Conservation (phyloP, 2,797 vertebrate genomes). For the Liparis tanakae region DNA sequence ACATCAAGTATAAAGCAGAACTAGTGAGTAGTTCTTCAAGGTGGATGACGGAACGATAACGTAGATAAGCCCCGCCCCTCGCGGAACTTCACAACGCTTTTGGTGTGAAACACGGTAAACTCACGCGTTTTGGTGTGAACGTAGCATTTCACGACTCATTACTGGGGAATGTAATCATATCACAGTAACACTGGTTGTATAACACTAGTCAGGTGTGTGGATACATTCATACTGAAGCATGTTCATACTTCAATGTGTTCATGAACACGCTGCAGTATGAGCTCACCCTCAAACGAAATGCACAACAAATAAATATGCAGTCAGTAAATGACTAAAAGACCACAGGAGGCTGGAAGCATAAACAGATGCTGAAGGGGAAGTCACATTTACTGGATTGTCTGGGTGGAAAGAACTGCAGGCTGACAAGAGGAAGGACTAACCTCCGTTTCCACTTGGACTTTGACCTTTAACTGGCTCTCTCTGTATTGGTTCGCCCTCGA, state of each 20-base stretch:
- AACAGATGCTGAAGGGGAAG: constrained; percentile 18
- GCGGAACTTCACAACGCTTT: too few relatives aligned
- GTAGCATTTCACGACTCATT: neutral
- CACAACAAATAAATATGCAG: constrained; percentile 21
- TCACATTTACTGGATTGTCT: constrained; percentile 44
- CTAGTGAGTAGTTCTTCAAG: too few relatives aligned
- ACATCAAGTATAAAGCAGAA: too few relatives aligned
- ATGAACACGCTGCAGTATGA: neutral
- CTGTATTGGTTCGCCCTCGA: constrained; percentile 95
- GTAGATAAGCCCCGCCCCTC: too few relatives aligned
- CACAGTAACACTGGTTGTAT: neutral
- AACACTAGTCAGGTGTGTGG: neutral
- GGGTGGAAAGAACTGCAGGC: neutral
- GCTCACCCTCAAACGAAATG: constrained; percentile 14
- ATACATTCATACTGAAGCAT: neutral
- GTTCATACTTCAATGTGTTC: constrained; percentile 8
- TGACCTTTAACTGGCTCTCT: constrained; percentile 94
- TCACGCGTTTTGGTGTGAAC: too few relatives aligned
- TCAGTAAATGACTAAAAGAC: constrained; percentile 51
- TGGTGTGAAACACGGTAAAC: too few relatives aligned
- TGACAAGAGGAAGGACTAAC: constrained; percentile 76
- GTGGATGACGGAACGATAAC: too few relatives aligned
- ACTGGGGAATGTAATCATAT: neutral
- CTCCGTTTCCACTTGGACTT: constrained; percentile 98
- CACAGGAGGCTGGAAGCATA: constrained; percentile 39